These are phyloP conservation scores for Trialeurodes vaporariorum DNA, from an alignment of 1,140 invertebrate species.

Conservation along the genomic window DNA sequence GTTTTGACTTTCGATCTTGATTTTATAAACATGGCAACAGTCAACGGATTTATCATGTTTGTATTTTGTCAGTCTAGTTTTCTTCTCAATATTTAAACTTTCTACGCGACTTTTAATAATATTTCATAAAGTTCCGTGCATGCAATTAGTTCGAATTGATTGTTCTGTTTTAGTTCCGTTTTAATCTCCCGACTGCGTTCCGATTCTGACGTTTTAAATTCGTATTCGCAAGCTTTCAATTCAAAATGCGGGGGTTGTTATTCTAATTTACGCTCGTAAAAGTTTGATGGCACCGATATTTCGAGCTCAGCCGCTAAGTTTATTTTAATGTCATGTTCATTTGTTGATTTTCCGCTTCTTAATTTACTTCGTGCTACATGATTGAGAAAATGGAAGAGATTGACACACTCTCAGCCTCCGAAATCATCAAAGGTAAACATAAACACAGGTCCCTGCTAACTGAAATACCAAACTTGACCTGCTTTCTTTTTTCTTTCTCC, in stretches of 20 bases:
- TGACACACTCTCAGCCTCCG: background rate
- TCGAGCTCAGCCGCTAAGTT: too few species aligned
- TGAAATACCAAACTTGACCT: background rate
- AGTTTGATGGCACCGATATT: too few species aligned
- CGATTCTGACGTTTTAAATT: background rate
- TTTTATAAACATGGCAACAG: background rate
- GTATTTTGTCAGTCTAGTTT: background rate
- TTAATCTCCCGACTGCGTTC: background rate
- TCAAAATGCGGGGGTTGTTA: background rate
- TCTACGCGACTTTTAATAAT: background rate
- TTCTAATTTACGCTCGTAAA: background rate
- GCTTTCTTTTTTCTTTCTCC: background rate
- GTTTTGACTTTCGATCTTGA: too few species aligned
- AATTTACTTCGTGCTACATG: background rate
- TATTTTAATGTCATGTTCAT: too few species aligned
- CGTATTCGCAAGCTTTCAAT: background rate
- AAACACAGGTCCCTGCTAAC: background rate
- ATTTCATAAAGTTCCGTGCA: background rate
- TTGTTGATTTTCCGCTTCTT: too few species aligned
- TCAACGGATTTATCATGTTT: background rate
- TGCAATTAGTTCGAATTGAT: too few species aligned
- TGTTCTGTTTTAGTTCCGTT: background rate
- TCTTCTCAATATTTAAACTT: background rate
- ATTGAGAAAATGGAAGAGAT: background rate
- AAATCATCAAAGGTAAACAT: conserved; percentile 1